A percentile compares a stretch with the other conserved stretches of the same genome.
These are phyloP conservation scores for Neopipo cinnamomea DNA, from an alignment of 2,113 vertebrate species.

Conservation along the genomic window DNA sequence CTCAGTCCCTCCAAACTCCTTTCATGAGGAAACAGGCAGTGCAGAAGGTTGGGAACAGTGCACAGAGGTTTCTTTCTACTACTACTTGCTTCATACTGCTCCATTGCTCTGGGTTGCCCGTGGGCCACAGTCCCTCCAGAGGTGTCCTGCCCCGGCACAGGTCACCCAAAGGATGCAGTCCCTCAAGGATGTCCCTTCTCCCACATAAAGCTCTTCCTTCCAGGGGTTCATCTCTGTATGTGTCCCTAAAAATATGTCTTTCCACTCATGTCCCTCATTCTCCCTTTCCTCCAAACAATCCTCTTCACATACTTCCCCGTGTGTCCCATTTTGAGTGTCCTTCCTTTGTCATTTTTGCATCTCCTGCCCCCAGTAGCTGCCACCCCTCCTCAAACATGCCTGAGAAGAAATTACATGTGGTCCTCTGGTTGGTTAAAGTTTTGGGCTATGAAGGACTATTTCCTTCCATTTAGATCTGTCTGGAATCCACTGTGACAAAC, in stretches of 20 bases:
- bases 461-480: not conserved
- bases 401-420: not conserved
- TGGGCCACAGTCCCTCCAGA: not conserved
- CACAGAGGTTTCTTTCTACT: not conserved
- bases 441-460: not conserved
- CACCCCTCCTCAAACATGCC: not conserved
- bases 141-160: not conserved
- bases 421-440: not conserved
- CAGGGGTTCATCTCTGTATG: not conserved
- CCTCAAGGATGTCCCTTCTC: not conserved
- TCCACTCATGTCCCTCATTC: not conserved
- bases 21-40: not conserved
- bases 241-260: not conserved
- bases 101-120: not conserved
- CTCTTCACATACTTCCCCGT: not conserved
- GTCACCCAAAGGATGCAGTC: not conserved
- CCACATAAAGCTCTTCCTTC: not conserved
- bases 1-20: rapidly evolving
- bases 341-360: not conserved
- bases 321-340: not conserved
- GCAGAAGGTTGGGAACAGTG: not conserved
- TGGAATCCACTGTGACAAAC: not conserved
- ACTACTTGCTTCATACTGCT: not conserved
- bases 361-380: not conserved
- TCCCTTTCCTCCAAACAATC: not conserved